A percentile compares a stretch with the other conserved stretches of the same genome.
phyloP scores from a whole-genome alignment of 2,797 vertebrate genomes.

The Meriones psammophilus region DNA sequence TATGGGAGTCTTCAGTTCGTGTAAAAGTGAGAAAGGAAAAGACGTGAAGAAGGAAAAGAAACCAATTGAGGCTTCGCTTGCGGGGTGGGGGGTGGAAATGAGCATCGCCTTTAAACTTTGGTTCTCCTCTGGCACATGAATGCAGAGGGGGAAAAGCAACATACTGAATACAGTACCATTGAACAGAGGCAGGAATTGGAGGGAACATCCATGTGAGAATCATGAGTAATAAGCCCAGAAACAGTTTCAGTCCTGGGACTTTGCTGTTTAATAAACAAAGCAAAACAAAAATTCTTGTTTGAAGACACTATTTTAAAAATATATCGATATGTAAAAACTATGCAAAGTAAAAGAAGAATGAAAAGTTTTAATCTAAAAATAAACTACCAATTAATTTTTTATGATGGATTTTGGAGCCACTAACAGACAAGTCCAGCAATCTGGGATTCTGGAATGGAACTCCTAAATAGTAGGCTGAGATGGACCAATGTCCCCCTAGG shows the following conservation, averaged over 20 bases:
- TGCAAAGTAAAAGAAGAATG: background rate
- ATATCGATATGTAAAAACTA: conserved; percentile 62
- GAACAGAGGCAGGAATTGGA: background rate
- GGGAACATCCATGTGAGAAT: background rate
- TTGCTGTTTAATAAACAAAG: conserved; percentile 28
- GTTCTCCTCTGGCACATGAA: conserved; percentile 69
- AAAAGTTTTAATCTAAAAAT: conserved; percentile 61
- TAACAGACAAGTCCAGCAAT: background rate
- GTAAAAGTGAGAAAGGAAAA: conserved; percentile 79
- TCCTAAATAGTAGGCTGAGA: background rate
- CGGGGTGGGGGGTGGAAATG: background rate
- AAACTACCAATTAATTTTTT: conserved; percentile 59
- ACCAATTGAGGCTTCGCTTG: conserved; percentile 66
- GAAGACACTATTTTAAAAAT: conserved; percentile 14
- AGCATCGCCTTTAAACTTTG: conserved; percentile 75
- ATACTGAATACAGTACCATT: background rate
- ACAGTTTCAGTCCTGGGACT: background rate
- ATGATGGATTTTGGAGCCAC: conserved; percentile 64
- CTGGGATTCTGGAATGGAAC: background rate
- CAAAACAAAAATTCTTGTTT: background rate
- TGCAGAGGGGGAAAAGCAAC: background rate
- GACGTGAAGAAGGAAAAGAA: conserved; percentile 60
- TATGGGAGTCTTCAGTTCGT: conserved; percentile 68
- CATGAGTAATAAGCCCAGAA: background rate
- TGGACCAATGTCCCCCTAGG: background rate